Evolutionary conservation across 2,113 vertebrate genomes (phyloP), one percentile per base, ranked within the genome.

Genomic region (Pao palembangensis): DNA sequence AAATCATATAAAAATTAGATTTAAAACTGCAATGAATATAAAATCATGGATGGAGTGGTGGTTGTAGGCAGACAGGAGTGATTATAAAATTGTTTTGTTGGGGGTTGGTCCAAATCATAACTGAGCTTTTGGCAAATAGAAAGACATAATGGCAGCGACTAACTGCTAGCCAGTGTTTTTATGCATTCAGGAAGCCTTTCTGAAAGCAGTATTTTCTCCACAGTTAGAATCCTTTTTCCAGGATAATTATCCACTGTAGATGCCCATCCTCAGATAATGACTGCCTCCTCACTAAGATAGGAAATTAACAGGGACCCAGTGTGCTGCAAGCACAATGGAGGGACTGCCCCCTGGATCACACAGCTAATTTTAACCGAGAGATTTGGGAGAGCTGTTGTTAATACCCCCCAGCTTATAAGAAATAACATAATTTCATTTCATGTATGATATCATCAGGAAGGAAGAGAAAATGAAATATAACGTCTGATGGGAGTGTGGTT

Each of bases 201-300:
- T 82, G 78, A 81, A 82, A 85, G 72, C 80, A 64, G 80, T 84
- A 82, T 85, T 87, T 85, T 84, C 79, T 59, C 67, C 83, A 77
- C 86, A 86, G 77, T 87, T 85, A 83, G 78, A 88, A 81, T 81
- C 84, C 74, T 79, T 83, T 79, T 84, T 83, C 84, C 79, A 67
- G 81, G 81, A 86, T 88, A 87, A 89, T 89, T 88, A 88, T 88
- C 78, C 69, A 85, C 81, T 87, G 83, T 88, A 88, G 85, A 88
- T 88, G 85, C 85, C 83, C 80, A 79, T 86, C 81, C 83, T 83
- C 79, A 86, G 88, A 89, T 87, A 88, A 89, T 88, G 86, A 89
- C 80, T 85, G 81, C 83, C 80, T 88, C 66, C 18, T 86, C 73
- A 87, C 86, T 79, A 81, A 88, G 88, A 79, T 78, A 67, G 85